Conservation (phyloP, 2,888 invertebrate species). For the Carpatolechia fugitivella region DNA sequence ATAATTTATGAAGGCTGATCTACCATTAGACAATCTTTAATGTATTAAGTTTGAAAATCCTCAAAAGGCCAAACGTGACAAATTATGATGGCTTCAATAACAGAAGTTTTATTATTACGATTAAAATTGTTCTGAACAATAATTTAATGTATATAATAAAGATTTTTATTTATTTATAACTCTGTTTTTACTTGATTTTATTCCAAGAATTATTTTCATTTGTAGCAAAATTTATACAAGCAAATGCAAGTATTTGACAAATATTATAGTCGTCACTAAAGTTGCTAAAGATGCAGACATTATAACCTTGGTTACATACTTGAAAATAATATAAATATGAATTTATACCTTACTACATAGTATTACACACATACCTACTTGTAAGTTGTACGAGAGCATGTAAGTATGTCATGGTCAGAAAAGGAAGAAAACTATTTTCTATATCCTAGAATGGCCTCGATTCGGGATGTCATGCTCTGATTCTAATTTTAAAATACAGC, state of each 20-base stretch:
- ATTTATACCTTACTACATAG: too few species aligned
- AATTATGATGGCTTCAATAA: conserved; percentile 67
- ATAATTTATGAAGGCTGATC: conserved; percentile 66
- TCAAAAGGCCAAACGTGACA: conserved; percentile 50
- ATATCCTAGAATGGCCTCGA: background rate
- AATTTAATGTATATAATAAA: conserved; percentile 78
- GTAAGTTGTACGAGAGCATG: too few species aligned
- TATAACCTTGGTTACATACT: too few species aligned
- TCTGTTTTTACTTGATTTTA: conserved; percentile 32
- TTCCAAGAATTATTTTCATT: too few species aligned
- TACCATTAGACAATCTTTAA: conserved; percentile 51
- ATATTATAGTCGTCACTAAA: too few species aligned
- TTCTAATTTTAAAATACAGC: too few species aligned
- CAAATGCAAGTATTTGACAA: too few species aligned
- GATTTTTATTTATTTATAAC: conserved; percentile 65
- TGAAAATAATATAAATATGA: too few species aligned
- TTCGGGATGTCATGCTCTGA: too few species aligned
- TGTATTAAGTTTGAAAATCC: conserved; percentile 51
- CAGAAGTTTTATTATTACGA: conserved; percentile 63
- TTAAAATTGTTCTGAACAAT: conserved; percentile 65
- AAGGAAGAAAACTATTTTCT: conserved; percentile 18
- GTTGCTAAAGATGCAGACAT: too few species aligned
- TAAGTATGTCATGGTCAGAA: conserved; percentile 20
- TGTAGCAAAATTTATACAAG: too few species aligned
- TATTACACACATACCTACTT: too few species aligned